Percentiles rank a stretch among this genome's conserved stretches.
Evolutionary conservation across 2,797 vertebrate genomes (phyloP).

Genomic region (Sebastes itinus): DNA sequence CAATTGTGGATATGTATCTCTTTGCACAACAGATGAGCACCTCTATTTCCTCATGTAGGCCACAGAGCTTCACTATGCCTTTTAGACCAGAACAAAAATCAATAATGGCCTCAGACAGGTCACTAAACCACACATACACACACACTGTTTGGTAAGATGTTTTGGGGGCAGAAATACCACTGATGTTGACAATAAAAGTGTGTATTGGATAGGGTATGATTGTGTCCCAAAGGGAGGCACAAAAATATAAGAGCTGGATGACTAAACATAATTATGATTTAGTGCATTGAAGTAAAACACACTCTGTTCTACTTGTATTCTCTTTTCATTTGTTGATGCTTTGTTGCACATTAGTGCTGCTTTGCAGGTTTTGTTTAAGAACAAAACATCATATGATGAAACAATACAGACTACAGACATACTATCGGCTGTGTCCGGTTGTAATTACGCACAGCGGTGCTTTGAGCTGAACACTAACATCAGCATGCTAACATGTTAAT

Average conservation of each 20-base stretch:
- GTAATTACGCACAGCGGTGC: background rate
- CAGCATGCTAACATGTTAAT: background rate
- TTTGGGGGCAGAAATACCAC: conserved; percentile 12
- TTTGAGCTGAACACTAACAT: background rate
- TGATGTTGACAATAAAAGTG: conserved; percentile 40
- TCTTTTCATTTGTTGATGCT: conserved; percentile 7
- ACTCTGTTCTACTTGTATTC: conserved; percentile 7
- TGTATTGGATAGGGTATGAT: conserved; percentile 11
- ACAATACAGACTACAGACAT: background rate
- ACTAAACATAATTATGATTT: conserved; percentile 20
- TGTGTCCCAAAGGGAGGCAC: conserved; percentile 11
- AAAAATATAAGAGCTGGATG: background rate
- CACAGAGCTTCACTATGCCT: conserved; percentile 37
- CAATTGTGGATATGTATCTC: conserved; percentile 40
- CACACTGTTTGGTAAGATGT: conserved; percentile 23
- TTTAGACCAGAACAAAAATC: conserved; percentile 54
- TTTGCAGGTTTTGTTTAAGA: conserved; percentile 1
- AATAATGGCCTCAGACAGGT: conserved; percentile 55
- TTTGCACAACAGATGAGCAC: conserved; percentile 37
- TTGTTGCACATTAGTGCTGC: background rate
- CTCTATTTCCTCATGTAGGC: conserved; percentile 46
- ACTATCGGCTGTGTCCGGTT: background rate
- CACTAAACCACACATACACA: conserved; percentile 50
- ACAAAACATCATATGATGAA: background rate
- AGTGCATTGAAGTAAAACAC: conserved; percentile 21